Evolutionary conservation across 2,888 invertebrate species (phyloP), one percentile per base, ranked within the genome.

Genomic region (Stratiomys singularior): DNA sequence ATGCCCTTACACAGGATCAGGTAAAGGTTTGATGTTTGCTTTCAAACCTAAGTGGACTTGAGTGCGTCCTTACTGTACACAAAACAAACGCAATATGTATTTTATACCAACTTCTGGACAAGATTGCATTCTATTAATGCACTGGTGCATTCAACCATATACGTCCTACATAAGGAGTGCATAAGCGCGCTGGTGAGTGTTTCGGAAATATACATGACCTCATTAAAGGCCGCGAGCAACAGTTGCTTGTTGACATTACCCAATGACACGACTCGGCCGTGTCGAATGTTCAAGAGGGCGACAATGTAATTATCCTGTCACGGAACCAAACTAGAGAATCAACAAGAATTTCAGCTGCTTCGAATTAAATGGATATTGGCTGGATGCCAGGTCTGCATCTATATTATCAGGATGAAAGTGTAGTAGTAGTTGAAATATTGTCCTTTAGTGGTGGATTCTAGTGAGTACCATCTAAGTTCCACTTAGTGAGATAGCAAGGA

Each of bases 261-360:
- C 15, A 18, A 13, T 15, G 52, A 52, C 52, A 9, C 4, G 37
- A 9, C 37, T 5, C 9, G 37, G 9, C 9, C 9, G 37, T 37
- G 37, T 37, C 37, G 37, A 37, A 9, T 9, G 9, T 52, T 3
- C 52, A 52, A 52, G 52, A 52, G 52, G 64, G 7, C 60, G 9
- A 60, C 25, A 28, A 64, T 64, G 64, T 64, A 64, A 64, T 64
- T 64, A 64, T 64, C 64, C 28, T 64, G 64, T 28, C 64, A 64
- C 9, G 64, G 18, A 52, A 52, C 52, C 15, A 52, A 52, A 52
- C 52, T 52, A 13, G 52, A 52, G 52, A 52, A 52, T 52, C 52
- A 52, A 52, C 52, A 52, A 18, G 18, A 52, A 52, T 52, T 52
- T 52, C 52, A 9, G 52, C 3, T 9, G 52, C 52, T 52, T 52